These are phyloP conservation scores for Monochamus saltuarius DNA, from an alignment of 1,140 invertebrate genomes.

Conservation along the genomic window DNA sequence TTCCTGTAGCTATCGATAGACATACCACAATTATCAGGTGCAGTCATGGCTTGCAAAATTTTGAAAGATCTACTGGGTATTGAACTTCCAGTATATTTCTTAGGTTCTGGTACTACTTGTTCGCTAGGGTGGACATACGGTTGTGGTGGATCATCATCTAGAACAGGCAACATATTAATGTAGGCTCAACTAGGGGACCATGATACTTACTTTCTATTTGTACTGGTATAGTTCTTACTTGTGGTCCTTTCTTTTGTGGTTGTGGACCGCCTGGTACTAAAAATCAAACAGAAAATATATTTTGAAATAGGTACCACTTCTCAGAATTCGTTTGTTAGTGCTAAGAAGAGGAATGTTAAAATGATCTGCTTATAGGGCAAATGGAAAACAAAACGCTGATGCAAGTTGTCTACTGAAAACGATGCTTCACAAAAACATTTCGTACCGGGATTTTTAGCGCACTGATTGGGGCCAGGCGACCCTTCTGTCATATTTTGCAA, in stretches of 20 bases:
- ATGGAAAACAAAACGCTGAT: background rate
- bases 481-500: slow-evolving; percentile 64
- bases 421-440: background rate
- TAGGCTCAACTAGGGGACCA: background rate
- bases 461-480: slow-evolving; percentile 4
- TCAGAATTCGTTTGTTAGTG: background rate
- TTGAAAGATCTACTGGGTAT: slow-evolving; percentile 85
- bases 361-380: background rate
- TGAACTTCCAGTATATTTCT: slow-evolving; percentile 78
- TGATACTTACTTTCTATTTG: slow-evolving; percentile 44
- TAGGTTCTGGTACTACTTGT: slow-evolving; percentile 68
- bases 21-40: slow-evolving; percentile 50
- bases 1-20: background rate
- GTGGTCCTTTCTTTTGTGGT: slow-evolving; percentile 13
- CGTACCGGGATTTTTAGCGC: background rate
- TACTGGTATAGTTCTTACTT: slow-evolving; percentile 45
- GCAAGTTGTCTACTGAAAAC: slow-evolving; percentile 1
- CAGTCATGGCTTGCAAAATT: slow-evolving; percentile 81
- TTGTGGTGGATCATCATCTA: slow-evolving; percentile 52
- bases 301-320: background rate
- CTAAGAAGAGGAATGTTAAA: background rate
- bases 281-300: slow-evolving; percentile 6
- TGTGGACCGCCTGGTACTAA: slow-evolving; percentile 25
- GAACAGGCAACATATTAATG: slow-evolving; percentile 16
- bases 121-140: slow-evolving; percentile 66